phyloP scores from a whole-genome alignment of 2,113 vertebrate species.

The Progne subis region DNA sequence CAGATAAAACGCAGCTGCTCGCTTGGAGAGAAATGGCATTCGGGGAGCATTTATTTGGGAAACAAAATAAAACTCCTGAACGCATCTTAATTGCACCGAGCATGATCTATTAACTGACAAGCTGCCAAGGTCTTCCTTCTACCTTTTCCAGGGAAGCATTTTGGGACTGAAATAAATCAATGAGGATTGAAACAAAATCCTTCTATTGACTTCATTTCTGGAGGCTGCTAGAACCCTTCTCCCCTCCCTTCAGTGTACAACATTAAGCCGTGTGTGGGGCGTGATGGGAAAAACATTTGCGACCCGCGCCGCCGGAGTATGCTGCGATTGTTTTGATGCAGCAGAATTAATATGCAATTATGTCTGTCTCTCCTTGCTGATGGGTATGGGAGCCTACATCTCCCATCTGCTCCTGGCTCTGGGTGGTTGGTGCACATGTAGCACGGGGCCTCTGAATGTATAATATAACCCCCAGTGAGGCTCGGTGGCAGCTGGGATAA shows the following conservation, averaged over 20 bases:
- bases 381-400: conserved; percentile 70
- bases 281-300: conserved; percentile 51
- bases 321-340: conserved; percentile 73
- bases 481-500: conserved; percentile 80
- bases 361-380: conserved; percentile 61
- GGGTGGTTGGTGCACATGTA: conserved; percentile 71
- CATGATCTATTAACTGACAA: conserved; percentile 51
- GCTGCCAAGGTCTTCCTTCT: conserved; percentile 2
- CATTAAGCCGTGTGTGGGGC: neutral
- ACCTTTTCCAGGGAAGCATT: conserved; percentile 6
- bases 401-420: conserved; percentile 83
- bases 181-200: conserved; percentile 41
- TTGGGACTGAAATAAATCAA: conserved; percentile 20
- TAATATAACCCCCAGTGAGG: conserved; percentile 78
- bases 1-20: conserved; percentile 30
- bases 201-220: conserved; percentile 41
- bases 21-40: neutral
- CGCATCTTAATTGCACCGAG: conserved; percentile 40
- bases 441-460: conserved; percentile 64
- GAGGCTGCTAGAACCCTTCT: neutral
- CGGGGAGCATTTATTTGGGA: neutral
- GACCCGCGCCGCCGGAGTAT: conserved; percentile 40
- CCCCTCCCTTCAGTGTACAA: neutral
- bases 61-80: neutral
- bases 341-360: conserved; percentile 76